A percentile compares a stretch with the other conserved stretches of the same genome.
phyloP scores from a whole-genome alignment of 1,140 invertebrate genomes.

The Bombus affinis region DNA sequence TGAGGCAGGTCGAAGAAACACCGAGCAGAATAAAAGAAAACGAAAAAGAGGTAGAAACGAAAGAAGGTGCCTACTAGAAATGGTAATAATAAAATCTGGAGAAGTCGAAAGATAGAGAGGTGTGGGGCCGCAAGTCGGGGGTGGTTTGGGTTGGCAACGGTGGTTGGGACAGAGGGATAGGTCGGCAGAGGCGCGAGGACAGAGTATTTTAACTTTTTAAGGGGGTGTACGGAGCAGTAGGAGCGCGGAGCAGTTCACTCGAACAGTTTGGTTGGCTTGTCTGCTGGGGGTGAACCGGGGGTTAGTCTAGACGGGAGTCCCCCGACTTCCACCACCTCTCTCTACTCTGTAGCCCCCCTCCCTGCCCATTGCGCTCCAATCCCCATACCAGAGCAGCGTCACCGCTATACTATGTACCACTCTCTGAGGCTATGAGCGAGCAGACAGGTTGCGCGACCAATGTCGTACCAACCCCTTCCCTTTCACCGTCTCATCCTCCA shows the following conservation, averaged over 20 bases:
- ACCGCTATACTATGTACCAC: slow-evolving; percentile 57
- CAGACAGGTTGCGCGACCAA: slow-evolving; percentile 79
- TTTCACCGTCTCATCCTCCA: slow-evolving; percentile 24
- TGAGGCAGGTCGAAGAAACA: slow-evolving; percentile 8
- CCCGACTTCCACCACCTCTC: slow-evolving; percentile 60
- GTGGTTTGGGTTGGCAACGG: slow-evolving; percentile 25
- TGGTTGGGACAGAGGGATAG: slow-evolving; percentile 56
- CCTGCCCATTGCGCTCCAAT: slow-evolving; percentile 45
- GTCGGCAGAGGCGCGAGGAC: slow-evolving; percentile 71
- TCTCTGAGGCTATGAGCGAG: slow-evolving; percentile 76
- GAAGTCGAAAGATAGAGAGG: slow-evolving; percentile 55
- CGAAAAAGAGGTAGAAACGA: slow-evolving; percentile 55
- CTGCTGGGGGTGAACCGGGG: slow-evolving; percentile 71
- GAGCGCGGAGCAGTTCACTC: slow-evolving; percentile 75
- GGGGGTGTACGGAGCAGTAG: slow-evolving; percentile 70
- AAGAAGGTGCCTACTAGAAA: slow-evolving; percentile 73
- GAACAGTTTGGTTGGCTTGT: slow-evolving; percentile 80
- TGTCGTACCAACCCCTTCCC: slow-evolving; percentile 74
- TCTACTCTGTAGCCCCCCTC: slow-evolving; percentile 40
- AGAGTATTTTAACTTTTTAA: slow-evolving; percentile 80
- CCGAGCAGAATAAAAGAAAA: slow-evolving; percentile 47
- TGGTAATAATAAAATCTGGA: slow-evolving; percentile 79
- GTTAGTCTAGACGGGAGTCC: slow-evolving; percentile 79
- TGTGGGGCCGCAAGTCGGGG: slow-evolving; percentile 30
- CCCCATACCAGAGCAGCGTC: slow-evolving; percentile 27